These are phyloP conservation scores for Sebastes vulpes DNA, from an alignment of 2,797 vertebrate species.

Conservation along the genomic window DNA sequence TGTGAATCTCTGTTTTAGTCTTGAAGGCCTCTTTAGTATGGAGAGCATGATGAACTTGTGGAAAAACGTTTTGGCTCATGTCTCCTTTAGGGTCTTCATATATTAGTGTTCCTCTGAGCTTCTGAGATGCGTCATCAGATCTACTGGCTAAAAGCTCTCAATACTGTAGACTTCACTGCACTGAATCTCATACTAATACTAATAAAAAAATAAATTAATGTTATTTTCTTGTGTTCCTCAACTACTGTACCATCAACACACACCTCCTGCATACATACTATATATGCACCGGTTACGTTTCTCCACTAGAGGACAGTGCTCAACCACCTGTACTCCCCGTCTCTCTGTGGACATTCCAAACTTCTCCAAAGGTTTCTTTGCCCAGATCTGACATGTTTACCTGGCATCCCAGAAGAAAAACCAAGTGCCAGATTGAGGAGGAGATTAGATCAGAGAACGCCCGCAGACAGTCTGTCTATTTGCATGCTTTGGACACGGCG, in stretches of 20 bases:
- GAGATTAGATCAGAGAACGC: constrained; percentile 38
- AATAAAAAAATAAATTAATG: background rate
- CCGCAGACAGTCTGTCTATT: constrained; percentile 32
- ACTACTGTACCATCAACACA: background rate
- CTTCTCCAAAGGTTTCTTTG: constrained; percentile 13
- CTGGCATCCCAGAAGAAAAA: constrained; percentile 29
- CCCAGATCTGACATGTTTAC: constrained; percentile 19
- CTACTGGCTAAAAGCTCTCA: too few species aligned
- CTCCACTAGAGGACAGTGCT: constrained; percentile 57
- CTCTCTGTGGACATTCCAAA: background rate
- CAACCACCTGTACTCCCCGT: background rate
- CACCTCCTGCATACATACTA: background rate
- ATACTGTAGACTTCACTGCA: background rate
- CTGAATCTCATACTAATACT: background rate
- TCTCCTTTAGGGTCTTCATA: background rate
- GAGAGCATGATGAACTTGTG: background rate
- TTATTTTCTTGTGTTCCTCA: background rate
- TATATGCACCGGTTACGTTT: background rate
- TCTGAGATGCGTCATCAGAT: background rate
- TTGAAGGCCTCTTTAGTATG: background rate
- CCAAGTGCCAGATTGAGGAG: constrained; percentile 49
- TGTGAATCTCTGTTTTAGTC: background rate
- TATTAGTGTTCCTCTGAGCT: background rate
- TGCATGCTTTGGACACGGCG: background rate
- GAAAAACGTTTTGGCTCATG: too few species aligned